These are phyloP conservation scores for Tethya wilhelma DNA, from an alignment of 37 sponge, comb jelly and placozoan species.

Conservation along the genomic window DNA sequence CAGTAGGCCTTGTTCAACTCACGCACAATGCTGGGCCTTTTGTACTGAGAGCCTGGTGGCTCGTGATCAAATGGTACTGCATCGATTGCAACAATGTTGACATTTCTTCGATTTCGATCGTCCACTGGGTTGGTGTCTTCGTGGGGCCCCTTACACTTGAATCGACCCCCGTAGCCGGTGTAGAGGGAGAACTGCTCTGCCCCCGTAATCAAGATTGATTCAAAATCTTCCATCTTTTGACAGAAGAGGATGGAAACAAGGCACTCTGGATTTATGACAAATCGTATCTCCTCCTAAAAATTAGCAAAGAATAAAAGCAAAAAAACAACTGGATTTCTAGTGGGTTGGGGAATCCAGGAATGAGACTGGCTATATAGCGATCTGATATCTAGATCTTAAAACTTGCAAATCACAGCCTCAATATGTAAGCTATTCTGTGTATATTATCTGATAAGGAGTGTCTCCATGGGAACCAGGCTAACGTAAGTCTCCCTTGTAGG, in stretches of 20 bases:
- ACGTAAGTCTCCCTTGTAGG: too few species aligned
- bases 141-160: constrained; percentile 53
- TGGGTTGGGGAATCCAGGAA: too few species aligned
- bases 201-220: constrained; percentile 79
- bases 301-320: not conserved
- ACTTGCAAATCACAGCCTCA: too few species aligned
- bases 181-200: constrained; percentile 78
- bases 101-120: constrained; percentile 6
- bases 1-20: constrained; percentile 71
- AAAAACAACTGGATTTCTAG: too few species aligned
- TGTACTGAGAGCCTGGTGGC: constrained; percentile 16
- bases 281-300: constrained; percentile 77
- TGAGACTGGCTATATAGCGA: too few species aligned
- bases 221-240: constrained; percentile 63
- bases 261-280: constrained; percentile 81
- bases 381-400: too few species aligned
- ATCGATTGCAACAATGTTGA: constrained; percentile 78
- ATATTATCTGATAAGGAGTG: too few species aligned
- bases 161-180: constrained; percentile 67
- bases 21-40: constrained; percentile 23
- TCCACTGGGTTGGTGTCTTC: constrained; percentile 48
- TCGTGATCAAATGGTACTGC: constrained; percentile 35
- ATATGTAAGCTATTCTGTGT: too few species aligned
- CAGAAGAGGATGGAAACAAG: constrained; percentile 71
- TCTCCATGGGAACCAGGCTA: too few species aligned